Percentiles rank a stretch among this genome's conserved stretches.
Conservation (phyloP, 2,113 vertebrate species). For the Cryptotis parvus region DNA sequence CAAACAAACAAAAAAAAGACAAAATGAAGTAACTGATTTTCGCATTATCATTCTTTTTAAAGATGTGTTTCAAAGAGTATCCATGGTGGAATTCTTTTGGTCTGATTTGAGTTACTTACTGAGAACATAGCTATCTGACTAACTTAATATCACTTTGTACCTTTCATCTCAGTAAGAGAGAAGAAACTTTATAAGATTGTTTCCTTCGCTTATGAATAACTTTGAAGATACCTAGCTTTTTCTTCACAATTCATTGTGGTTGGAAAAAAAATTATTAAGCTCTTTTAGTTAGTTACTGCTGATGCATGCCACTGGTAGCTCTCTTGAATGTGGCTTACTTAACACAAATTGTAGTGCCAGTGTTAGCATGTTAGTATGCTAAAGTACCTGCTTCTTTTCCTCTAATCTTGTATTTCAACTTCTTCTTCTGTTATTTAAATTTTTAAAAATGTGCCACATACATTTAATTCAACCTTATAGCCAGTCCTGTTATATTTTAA, state of each 20-base stretch:
- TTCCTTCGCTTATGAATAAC: slow-evolving; percentile 22
- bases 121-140: neutral
- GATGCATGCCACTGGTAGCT: too few species aligned
- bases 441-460: neutral
- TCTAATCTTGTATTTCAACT: neutral
- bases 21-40: too few species aligned
- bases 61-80: slow-evolving; percentile 2
- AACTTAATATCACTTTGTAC: neutral
- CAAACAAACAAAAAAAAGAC: too few species aligned
- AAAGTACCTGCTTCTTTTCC: slow-evolving; percentile 21
- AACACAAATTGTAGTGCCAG: too few species aligned
- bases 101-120: slow-evolving; percentile 22
- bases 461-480: neutral
- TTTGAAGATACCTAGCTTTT: slow-evolving; percentile 39
- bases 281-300: neutral
- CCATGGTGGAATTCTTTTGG: neutral
- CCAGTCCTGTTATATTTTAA: slow-evolving; percentile 12
- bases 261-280: neutral
- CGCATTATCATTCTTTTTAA: slow-evolving; percentile 27
- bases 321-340: too few species aligned
- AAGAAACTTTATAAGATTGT: neutral
- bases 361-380: too few species aligned
- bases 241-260: slow-evolving; percentile 30
- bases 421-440: slow-evolving; percentile 26
- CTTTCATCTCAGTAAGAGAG: neutral